Base-by-base conservation (phyloP, 2,797 vertebrate genomes). In the Chaetodon trifasciatus region DNA sequence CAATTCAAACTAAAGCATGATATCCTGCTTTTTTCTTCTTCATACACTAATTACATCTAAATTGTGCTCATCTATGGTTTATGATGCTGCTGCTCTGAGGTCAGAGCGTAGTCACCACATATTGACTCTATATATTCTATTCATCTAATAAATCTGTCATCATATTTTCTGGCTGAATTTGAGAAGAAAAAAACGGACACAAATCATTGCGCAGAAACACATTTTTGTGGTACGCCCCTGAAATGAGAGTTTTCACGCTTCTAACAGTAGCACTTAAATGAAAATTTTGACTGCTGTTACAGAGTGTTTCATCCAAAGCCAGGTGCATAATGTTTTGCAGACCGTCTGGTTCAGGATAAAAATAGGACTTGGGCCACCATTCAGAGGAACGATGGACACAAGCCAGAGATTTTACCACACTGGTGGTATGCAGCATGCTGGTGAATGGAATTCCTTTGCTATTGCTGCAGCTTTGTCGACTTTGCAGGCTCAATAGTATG, bases 361-460 rank as follows among this genome's bases (percentile, higher is more conserved):
- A 81, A 78, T 56, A 56, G 49, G 60, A 46, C 61, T 1, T 3
- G 16, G 49, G 42, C 76, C 57, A 35, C 47, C 24, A 40, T 63
- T 72, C 70, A 70, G 23, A 82, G 11, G 42, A 74, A 56, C 53
- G 28, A 4, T 50, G 77, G 64, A 55, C 24, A 46, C 5, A 8
- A 60, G 60, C 70, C 88, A 91, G 65, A 82, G 21, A 62, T 81
- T 82, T 77, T 37, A 84, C 57, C 53, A 50, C 12, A 28, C 52
- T 56, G 32, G 32, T 77, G 80, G 72, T 52, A 67, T 80, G 78
- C 56, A 84, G 28, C 17, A 11, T 62, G 16, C 12, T 40, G 50
- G 8, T 89, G 85, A 91, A 75, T 89, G 74, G 53, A 90, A 92
- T 92, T 87, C 69, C 62, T 90, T 68, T 83, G 47, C 64, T 58